Evolutionary conservation across 2,888 invertebrate genomes (phyloP).

Genomic region (Cartodere bifasciata): DNA sequence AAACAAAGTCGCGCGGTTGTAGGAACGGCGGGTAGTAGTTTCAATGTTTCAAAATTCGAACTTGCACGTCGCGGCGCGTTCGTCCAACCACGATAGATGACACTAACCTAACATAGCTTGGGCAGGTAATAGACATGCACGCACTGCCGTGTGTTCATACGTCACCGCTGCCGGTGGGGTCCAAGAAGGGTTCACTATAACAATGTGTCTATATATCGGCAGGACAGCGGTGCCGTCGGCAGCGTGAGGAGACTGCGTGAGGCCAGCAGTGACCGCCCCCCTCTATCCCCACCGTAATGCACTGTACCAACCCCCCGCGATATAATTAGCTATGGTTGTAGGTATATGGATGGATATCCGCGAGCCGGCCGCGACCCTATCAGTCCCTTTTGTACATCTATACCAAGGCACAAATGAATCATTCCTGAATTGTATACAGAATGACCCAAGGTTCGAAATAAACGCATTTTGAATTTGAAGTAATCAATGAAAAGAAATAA

Average conservation of each 20-base stretch:
- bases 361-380: constrained; percentile 8
- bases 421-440: too few relatives aligned
- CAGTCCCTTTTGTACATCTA: neutral
- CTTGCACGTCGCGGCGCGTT: too few relatives aligned
- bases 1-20: too few relatives aligned
- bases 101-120: too few relatives aligned
- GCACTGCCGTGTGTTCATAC: too few relatives aligned
- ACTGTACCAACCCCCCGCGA: constrained; percentile 33
- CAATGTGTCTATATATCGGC: constrained; percentile 31
- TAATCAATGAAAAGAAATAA: too few relatives aligned
- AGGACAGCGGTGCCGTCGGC: constrained; percentile 36
- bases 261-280: constrained; percentile 35
- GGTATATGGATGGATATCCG: constrained; percentile 6
- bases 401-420: neutral
- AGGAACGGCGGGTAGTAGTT: too few relatives aligned
- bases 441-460: too few relatives aligned
- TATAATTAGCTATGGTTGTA: constrained; percentile 21
- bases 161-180: constrained; percentile 10
- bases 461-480: too few relatives aligned
- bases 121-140: too few relatives aligned
- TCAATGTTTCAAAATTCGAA: too few relatives aligned
- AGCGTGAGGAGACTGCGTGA: constrained; percentile 36
- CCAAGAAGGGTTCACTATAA: constrained; percentile 28
- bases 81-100: too few relatives aligned
- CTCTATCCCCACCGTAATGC: constrained; percentile 33